Evolutionary conservation across 2,113 vertebrate genomes (phyloP), one percentile per base, ranked within the genome.

Genomic region (Sinosuthora webbiana): DNA sequence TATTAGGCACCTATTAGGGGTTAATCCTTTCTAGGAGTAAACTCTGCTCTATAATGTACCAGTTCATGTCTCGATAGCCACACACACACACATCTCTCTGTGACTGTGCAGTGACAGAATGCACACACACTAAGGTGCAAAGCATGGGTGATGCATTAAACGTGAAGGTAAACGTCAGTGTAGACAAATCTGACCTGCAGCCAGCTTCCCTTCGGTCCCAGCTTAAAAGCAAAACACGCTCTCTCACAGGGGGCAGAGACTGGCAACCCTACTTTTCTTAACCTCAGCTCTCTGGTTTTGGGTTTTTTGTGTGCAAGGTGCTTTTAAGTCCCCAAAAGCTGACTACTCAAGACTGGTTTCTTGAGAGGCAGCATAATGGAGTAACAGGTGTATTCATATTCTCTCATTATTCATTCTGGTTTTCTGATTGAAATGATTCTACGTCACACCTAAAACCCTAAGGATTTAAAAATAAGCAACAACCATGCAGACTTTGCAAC

Each of bases 111-210:
- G 28, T 27, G 21, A 53, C 39, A 80, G 53, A 24, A 47, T 1
- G 8, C 37, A 41, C 25, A n/a, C 23, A 21, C 2, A 5, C 42
- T 6, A 17, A 33, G 37, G 23, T 35, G 18, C 28, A 35, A 3
- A 50, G 37, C 18, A 5, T 1, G 23, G 28, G 59, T 39, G 31
- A 76, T 4, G 16, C 39, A 22, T 22, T 64, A n/a, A 60, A 41
- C 0, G 1, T 17, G 31, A 83, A 90, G 57, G 50, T 7, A 42
- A 84, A 49, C 2, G 3, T 69, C 23, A 74, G 23, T 0, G 2
- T 7, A 30, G 49, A 69, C 11, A 64, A 56, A 73, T 16, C 25
- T 16, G 20, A n/a, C 5, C n/a, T 65, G 50, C 60, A 86, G 37
- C 22, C 39, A 59, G 5, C 56, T 65, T 50, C 35, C 35, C 11